Base-by-base conservation (phyloP, 2,797 vertebrate species). In the Momotus momota region DNA sequence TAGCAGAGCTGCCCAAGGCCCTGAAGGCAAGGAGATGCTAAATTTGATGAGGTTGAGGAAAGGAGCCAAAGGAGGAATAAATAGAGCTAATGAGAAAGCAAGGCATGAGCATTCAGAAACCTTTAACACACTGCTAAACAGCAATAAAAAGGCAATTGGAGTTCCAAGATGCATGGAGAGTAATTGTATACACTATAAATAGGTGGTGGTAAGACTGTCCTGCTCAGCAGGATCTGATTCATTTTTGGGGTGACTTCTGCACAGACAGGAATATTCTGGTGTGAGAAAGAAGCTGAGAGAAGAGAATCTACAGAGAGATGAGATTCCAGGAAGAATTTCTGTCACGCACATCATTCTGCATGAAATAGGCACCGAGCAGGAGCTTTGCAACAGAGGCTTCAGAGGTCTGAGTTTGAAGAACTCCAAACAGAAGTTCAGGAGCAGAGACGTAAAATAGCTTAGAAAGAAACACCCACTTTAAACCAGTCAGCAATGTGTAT, bases 101-200 rank as follows among this genome's bases (percentile, higher is more conserved):
- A 96, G 93, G 86, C 95, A 82, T 57, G 90, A 94, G 65, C 80
- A 88, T 92, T 94, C 83, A 93, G 81, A 94, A 96, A 82, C 86
- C 62, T 96, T 95, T 97, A 97, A 96, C 85, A 95, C 72, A 72
- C 51, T 95, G 90, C 93, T 97, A 96, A 97, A 94, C 83, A 96
- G 96, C 66, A 97, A 96, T 96, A 88, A 96, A 90, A 95, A 95
- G 94, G 94, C 89, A 96, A 96, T 97, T 96, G 97, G 45, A 97
- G 81, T 71, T 95, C 75, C 0, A 5, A 93, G 88, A 97, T 91
- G 89, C 89, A 86, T 60, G 84, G 86, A 96, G 86, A 35, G 83
- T 94, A 96, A 96, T 92, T 96, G 88, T 88, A 82, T 3, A 7
- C 57, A n/a, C 90, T 95, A 96, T 92, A 96, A 97, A 97, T 96